Percentiles rank a stretch among this genome's conserved stretches.
These are phyloP conservation scores for Pristionchus pacificus DNA, from an alignment of 1,140 invertebrate species.

Conservation along the genomic window DNA sequence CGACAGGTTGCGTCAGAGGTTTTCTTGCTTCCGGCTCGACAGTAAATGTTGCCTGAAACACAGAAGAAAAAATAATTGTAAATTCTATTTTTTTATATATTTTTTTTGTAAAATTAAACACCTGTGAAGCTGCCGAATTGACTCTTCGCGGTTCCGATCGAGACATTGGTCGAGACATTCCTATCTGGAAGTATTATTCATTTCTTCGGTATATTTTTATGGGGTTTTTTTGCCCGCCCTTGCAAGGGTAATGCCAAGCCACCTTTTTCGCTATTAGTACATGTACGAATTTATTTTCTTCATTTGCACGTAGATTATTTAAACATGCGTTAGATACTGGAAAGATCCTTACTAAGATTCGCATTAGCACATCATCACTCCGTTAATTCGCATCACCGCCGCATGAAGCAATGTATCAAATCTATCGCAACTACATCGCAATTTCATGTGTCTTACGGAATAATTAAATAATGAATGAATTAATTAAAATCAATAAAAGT, in stretches of 20 bases:
- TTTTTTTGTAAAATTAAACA: not conserved
- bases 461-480: no score
- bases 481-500: no score
- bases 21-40: not conserved
- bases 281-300: not conserved
- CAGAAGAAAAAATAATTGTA: not conserved
- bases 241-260: no score
- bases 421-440: no score
- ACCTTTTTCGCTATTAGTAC: no score
- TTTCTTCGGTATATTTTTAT: no score
- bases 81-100: no score
- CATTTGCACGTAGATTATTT: not conserved
- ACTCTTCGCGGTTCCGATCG: not conserved
- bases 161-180: not conserved
- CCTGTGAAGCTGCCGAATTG: not conserved
- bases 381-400: no score
- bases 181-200: not conserved
- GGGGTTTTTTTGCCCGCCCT: no score
- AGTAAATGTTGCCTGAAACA: not conserved
- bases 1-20: not conserved
- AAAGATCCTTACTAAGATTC: not conserved
- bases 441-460: no score
- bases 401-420: no score
- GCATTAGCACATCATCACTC: no score
- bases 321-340: not conserved